phyloP scores from a whole-genome alignment of 2,888 invertebrate genomes.

The Lathronympha strigana region DNA sequence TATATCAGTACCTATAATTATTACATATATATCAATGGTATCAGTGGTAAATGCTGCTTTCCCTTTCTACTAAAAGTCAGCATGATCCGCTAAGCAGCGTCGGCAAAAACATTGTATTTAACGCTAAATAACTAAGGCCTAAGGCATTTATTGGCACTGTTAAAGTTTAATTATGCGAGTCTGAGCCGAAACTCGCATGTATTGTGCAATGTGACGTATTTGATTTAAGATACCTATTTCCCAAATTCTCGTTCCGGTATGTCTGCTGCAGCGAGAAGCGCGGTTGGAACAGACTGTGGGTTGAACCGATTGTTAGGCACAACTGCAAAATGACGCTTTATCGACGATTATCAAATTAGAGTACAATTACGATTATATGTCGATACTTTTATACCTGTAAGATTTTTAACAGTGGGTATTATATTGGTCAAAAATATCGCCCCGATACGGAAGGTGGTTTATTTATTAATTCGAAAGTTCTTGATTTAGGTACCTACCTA shows the following conservation, averaged over 20 bases:
- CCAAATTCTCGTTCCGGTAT: slow-evolving; percentile 27
- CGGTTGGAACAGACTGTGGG: slow-evolving; percentile 58
- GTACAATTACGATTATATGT: neutral
- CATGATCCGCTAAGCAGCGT: neutral
- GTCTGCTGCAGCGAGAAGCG: slow-evolving; percentile 54
- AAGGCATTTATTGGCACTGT: slow-evolving; percentile 5
- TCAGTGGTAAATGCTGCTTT: too few relatives aligned
- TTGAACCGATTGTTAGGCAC: slow-evolving; percentile 42
- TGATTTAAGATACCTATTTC: slow-evolving; percentile 39
- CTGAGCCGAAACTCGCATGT: slow-evolving; percentile 17
- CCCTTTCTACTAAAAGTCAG: too few relatives aligned
- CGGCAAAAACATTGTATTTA: neutral
- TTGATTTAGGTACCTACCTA: too few relatives aligned
- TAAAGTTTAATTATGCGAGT: neutral
- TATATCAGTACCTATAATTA: too few relatives aligned
- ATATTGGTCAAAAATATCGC: too few relatives aligned
- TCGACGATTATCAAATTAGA: neutral
- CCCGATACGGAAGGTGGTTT: too few relatives aligned
- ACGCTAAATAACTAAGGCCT: too few relatives aligned
- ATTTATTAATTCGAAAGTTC: too few relatives aligned
- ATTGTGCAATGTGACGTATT: slow-evolving; percentile 19
- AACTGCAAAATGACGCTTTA: slow-evolving; percentile 51
- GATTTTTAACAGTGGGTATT: neutral
- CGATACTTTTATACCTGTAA: neutral
- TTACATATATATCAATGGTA: too few relatives aligned